Evolutionary conservation across 2,888 invertebrate species (phyloP).

Genomic region (Pachymerium ferrugineum): DNA sequence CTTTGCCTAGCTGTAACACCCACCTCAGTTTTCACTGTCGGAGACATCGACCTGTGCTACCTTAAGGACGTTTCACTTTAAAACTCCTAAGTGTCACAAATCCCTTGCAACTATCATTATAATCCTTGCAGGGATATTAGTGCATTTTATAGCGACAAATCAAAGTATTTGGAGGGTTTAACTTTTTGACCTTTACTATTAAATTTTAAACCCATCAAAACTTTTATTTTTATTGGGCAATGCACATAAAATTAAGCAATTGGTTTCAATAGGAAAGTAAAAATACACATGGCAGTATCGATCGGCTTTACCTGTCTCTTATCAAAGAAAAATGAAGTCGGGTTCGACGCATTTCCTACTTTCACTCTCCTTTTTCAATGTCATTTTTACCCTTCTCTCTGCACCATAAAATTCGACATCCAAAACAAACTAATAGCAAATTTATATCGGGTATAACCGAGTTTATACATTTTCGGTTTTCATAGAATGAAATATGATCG

Average conservation of each 20-base stretch:
- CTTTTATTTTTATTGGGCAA: background rate
- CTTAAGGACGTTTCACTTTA: too few relatives aligned
- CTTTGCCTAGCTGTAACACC: too few relatives aligned
- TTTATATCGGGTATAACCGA: background rate
- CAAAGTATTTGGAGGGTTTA: background rate
- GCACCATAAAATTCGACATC: constrained; percentile 20
- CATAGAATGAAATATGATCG: background rate
- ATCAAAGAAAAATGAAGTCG: constrained; percentile 21
- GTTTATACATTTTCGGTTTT: background rate
- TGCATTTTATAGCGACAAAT: background rate
- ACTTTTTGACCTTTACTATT: background rate
- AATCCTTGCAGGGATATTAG: background rate
- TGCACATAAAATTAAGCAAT: constrained; percentile 3
- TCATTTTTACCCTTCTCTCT: background rate
- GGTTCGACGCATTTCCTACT: constrained; percentile 15
- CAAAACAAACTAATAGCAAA: background rate
- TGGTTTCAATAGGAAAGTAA: background rate
- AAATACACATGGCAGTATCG: background rate
- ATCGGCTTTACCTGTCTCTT: background rate
- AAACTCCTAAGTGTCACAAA: background rate
- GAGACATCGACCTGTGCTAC: too few relatives aligned
- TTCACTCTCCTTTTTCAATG: background rate
- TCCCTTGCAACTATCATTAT: background rate
- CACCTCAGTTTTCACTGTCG: too few relatives aligned
- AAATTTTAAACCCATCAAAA: background rate